Percentiles rank a stretch among this genome's conserved stretches.
Conservation (phyloP, 2,888 invertebrate species). For the Tetanocera ferruginea region DNA sequence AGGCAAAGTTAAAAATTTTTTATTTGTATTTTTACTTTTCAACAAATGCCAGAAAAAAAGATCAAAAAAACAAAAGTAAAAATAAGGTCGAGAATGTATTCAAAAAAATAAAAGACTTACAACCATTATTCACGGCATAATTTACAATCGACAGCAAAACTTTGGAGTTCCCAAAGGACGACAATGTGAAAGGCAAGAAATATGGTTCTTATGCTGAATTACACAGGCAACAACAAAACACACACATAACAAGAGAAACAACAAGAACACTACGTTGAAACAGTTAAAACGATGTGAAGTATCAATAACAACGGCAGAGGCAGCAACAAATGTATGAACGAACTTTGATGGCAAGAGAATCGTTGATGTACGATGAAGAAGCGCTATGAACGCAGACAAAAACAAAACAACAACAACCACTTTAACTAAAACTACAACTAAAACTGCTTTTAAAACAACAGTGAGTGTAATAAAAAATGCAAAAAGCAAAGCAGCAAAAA, state of each 20-base stretch:
- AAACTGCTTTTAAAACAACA: neutral
- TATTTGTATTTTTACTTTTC: neutral
- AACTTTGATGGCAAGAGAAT: neutral
- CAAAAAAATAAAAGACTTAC: neutral
- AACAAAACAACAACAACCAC: conserved; percentile 47
- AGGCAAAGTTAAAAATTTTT: neutral
- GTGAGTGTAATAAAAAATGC: neutral
- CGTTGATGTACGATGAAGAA: neutral
- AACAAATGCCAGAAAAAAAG: neutral
- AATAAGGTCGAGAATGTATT: neutral
- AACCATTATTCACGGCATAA: conserved; percentile 11
- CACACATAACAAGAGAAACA: neutral
- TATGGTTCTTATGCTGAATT: neutral
- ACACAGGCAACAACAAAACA: neutral
- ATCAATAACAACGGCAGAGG: neutral
- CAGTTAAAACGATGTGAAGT: neutral
- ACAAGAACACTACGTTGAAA: neutral
- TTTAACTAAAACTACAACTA: conserved; percentile 2
- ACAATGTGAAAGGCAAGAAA: neutral
- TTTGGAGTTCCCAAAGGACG: neutral
- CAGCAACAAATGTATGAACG: neutral
- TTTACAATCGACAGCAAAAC: conserved; percentile 11
- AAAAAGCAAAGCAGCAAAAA: neutral
- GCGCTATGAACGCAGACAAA: neutral
- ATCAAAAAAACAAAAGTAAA: neutral